Evolutionary conservation across 64 coral and sea anemone genomes (phyloP).

Genomic region (Pocillopora damicornis): DNA sequence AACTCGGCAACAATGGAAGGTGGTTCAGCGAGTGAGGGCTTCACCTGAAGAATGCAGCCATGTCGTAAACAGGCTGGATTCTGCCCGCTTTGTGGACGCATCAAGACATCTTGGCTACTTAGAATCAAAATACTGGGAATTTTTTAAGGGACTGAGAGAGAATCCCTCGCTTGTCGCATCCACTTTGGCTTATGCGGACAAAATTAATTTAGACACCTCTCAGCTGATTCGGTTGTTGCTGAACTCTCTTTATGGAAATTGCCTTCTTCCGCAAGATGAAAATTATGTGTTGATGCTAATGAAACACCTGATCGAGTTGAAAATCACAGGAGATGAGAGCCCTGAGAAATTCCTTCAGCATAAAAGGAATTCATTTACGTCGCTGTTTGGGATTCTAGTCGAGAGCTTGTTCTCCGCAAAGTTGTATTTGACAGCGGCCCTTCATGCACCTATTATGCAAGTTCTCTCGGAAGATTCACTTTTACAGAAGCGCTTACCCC

Average conservation of each 20-base stretch:
- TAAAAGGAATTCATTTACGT: slow-evolving; percentile 78
- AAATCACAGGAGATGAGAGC: slow-evolving; percentile 68
- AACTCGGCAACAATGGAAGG: slow-evolving; percentile 86
- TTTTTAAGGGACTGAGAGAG: slow-evolving; percentile 81
- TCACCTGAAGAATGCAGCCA: slow-evolving; percentile 78
- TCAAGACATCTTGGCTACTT: slow-evolving; percentile 76
- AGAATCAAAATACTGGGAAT: slow-evolving; percentile 95
- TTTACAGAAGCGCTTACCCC: slow-evolving; percentile 51
- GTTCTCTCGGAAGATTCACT: slow-evolving; percentile 69
- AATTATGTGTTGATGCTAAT: slow-evolving; percentile 72
- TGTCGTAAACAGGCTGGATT: slow-evolving; percentile 76
- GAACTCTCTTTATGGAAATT: slow-evolving; percentile 90
- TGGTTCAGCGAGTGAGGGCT: slow-evolving; percentile 72
- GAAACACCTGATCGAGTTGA: slow-evolving; percentile 65
- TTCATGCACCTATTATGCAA: slow-evolving; percentile 82
- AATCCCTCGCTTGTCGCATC: slow-evolving; percentile 80
- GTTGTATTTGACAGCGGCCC: slow-evolving; percentile 78
- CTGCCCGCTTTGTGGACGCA: slow-evolving; percentile 74
- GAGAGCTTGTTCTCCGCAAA: slow-evolving; percentile 88
- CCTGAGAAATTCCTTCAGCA: slow-evolving; percentile 74
- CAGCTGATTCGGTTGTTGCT: slow-evolving; percentile 73
- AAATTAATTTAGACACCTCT: slow-evolving; percentile 77
- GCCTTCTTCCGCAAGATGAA: slow-evolving; percentile 87
- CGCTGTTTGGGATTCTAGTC: slow-evolving; percentile 62
- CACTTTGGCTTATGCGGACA: slow-evolving; percentile 75